A percentile compares a stretch with the other conserved stretches of the same genome.
phyloP scores from a whole-genome alignment of 2,888 invertebrate genomes.

The Platycheirus rosarum region DNA sequence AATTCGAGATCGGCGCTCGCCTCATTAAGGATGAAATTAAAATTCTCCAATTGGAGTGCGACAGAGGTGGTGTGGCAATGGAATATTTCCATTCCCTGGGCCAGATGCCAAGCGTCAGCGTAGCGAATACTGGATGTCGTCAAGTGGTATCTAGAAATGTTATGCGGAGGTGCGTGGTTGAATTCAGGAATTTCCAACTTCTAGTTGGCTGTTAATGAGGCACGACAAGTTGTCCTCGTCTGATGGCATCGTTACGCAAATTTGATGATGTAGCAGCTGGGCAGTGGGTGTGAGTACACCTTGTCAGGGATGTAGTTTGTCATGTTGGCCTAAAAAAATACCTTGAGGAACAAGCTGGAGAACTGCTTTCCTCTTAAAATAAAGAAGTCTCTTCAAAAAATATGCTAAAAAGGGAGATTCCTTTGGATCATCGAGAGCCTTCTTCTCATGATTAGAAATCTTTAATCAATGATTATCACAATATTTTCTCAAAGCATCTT shows the following conservation, averaged over 20 bases:
- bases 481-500: background rate
- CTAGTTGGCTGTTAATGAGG: constrained; percentile 62
- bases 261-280: constrained; percentile 62
- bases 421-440: too few species aligned
- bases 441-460: too few species aligned
- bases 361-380: too few species aligned
- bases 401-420: background rate
- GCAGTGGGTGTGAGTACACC: constrained; percentile 63
- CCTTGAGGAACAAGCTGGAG: background rate
- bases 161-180: constrained; percentile 48
- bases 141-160: constrained; percentile 20
- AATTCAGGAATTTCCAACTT: constrained; percentile 64
- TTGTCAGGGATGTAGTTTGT: constrained; percentile 33
- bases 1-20: constrained; percentile 66
- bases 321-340: background rate
- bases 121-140: constrained; percentile 53
- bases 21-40: constrained; percentile 71
- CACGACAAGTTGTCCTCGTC: constrained; percentile 51
- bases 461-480: background rate
- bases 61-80: constrained; percentile 9
- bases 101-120: constrained; percentile 67
- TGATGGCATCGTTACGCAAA: constrained; percentile 20
- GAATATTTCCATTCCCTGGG: constrained; percentile 56
- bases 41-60: constrained; percentile 34
- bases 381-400: too few species aligned